Evolutionary conservation across 2,888 invertebrate species (phyloP), one percentile per base, ranked within the genome.

Genomic region (Caprella mutica): DNA sequence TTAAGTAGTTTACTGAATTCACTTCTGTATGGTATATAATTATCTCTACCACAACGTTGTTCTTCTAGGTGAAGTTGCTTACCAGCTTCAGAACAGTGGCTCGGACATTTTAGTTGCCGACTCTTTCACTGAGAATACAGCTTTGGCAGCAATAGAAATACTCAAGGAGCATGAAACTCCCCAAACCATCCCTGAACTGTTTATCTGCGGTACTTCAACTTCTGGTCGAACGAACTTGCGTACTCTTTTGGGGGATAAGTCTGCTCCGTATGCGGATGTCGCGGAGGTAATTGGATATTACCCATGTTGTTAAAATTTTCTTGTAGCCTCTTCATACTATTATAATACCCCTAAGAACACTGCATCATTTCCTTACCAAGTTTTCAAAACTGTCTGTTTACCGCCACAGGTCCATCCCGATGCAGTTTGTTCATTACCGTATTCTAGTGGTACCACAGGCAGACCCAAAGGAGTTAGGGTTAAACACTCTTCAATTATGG

Each of bases 371-470:
- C n/a, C n/a, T n/a, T n/a, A n/a, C n/a, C n/a, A n/a, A n/a, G n/a
- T n/a, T n/a, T n/a, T n/a, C n/a, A n/a, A n/a, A n/a, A n/a, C n/a
- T n/a, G n/a, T n/a, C n/a, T n/a, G n/a, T n/a, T n/a, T n/a, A n/a
- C n/a, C n/a, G n/a, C 40, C 19, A 1, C 54, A 61, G 60, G 48
- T 55, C 2, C 21, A 23, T 3, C 29, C 38, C 3, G 29, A 44
- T 3, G 24, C 52, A 9, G 46, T 35, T 12, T 53, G 56, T 5
- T 17, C 48, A 4, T 23, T 56, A 27, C 35, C 56, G 26, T 60
- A 53, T 50, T 60, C 60, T 17, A 60, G 60, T 39, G 60, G 60
- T 8, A 60, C 60, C 3, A 60, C 60, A 5, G 60, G 60, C 3
- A 38, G 26, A 27, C 60, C 60, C 27, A 60, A 60, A 30, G 61